phyloP scores from a whole-genome alignment of 2,113 vertebrate species.

The Pseudois nayaur region DNA sequence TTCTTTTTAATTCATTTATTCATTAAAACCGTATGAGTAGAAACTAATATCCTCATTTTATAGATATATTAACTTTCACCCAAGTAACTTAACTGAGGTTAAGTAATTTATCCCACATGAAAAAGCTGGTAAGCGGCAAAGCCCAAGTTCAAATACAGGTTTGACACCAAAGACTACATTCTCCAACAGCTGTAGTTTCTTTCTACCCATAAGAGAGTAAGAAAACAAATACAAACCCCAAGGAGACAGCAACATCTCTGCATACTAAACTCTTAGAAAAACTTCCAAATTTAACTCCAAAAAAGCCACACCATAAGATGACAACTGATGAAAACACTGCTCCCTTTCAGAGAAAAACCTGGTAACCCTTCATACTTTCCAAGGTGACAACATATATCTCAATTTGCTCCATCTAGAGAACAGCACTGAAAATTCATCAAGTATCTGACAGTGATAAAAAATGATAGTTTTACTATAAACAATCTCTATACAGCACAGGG shows the following conservation, averaged over 20 bases:
- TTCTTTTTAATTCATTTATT: background rate
- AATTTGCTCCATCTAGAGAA: background rate
- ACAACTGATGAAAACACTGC: background rate
- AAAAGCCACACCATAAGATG: background rate
- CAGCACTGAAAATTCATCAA: background rate
- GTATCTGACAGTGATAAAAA: background rate
- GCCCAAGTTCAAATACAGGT: background rate
- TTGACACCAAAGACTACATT: background rate
- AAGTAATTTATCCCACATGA: background rate
- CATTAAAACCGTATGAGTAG: background rate
- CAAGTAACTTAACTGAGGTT: background rate
- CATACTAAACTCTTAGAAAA: background rate
- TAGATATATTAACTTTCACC: background rate
- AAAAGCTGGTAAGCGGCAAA: background rate
- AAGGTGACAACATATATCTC: background rate
- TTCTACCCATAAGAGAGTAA: background rate
- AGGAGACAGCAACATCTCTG: background rate
- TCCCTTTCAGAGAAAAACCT: background rate
- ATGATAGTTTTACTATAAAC: background rate
- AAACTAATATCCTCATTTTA: background rate
- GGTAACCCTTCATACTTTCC: background rate
- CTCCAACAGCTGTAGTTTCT: background rate
- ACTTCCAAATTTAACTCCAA: background rate
- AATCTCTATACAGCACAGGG: background rate
- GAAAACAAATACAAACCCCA: background rate